Conservation (phyloP, 2,888 invertebrate species). For the Melipona bicolor region DNA sequence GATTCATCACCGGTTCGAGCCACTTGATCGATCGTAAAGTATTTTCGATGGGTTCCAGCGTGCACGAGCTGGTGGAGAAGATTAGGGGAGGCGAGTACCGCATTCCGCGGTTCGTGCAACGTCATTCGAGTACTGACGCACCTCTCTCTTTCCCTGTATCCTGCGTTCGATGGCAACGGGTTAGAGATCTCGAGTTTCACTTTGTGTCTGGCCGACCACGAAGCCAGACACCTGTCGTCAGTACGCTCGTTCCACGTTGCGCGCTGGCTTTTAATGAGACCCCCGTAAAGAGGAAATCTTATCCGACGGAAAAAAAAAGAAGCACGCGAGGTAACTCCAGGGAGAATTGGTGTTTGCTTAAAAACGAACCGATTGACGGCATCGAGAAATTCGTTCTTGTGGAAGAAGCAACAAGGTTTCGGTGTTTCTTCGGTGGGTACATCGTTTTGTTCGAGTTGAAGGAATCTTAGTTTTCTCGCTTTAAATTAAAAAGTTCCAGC, state of each 20-base stretch:
- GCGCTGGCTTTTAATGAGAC: constrained; percentile 55
- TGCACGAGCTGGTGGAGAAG: constrained; percentile 27
- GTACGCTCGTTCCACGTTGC: constrained; percentile 46
- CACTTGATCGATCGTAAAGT: constrained; percentile 79
- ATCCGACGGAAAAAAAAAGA: not conserved
- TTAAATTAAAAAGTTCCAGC: not conserved
- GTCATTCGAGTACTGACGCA: constrained; percentile 55
- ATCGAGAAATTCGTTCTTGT: not conserved
- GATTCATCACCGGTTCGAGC: constrained; percentile 72
- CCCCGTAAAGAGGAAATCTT: constrained; percentile 45
- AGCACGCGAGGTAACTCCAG: not conserved
- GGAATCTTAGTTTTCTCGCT: no score
- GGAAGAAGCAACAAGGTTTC: constrained; percentile 11
- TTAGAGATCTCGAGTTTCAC: constrained; percentile 60
- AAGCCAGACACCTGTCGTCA: constrained; percentile 61
- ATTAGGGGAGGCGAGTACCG: constrained; percentile 46
- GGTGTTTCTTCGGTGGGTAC: not conserved
- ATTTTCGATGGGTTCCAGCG: constrained; percentile 27
- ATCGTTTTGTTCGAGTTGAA: no score
- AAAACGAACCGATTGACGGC: constrained; percentile 45
- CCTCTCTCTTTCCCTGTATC: not conserved
- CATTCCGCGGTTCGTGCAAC: constrained; percentile 54
- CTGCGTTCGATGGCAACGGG: constrained; percentile 24
- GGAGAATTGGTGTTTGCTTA: constrained; percentile 24
- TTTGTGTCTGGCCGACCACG: constrained; percentile 55